Conservation (phyloP, 2,888 invertebrate species). For the Machimus atricapillus region DNA sequence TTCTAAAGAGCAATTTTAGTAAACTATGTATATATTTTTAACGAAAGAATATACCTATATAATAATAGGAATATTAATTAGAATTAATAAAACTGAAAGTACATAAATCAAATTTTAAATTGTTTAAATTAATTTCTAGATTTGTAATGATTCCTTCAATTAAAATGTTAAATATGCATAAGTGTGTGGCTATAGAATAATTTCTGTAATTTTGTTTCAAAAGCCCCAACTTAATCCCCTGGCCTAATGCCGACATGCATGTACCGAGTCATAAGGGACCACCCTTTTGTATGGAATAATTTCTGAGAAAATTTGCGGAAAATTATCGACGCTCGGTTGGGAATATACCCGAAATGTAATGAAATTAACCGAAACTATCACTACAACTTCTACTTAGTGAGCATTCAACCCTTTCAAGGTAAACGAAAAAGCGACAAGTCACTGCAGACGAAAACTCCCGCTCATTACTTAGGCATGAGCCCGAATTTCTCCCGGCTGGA, state of each 20-base stretch:
- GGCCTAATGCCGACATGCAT: neutral
- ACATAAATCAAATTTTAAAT: neutral
- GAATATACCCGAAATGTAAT: neutral
- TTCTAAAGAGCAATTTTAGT: no score
- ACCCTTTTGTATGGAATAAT: neutral
- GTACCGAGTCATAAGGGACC: neutral
- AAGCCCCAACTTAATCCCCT: neutral
- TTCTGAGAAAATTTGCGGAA: neutral
- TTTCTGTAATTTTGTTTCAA: neutral
- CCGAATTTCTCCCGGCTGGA: neutral
- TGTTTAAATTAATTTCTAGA: neutral
- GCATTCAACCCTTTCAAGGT: neutral
- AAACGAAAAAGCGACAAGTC: slow-evolving; percentile 13
- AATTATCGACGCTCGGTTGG: neutral
- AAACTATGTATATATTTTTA: no score
- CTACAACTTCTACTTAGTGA: neutral
- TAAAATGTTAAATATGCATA: neutral
- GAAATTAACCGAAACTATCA: neutral
- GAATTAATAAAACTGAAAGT: no score
- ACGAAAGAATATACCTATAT: no score
- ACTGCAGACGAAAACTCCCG: neutral
- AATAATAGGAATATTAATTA: no score
- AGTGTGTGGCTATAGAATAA: neutral
- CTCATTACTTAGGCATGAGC: neutral
- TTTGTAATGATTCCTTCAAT: neutral